Evolutionary conservation across 2,113 vertebrate species (phyloP), one percentile per base, ranked within the genome.

Genomic region (Ranitomeya variabilis): DNA sequence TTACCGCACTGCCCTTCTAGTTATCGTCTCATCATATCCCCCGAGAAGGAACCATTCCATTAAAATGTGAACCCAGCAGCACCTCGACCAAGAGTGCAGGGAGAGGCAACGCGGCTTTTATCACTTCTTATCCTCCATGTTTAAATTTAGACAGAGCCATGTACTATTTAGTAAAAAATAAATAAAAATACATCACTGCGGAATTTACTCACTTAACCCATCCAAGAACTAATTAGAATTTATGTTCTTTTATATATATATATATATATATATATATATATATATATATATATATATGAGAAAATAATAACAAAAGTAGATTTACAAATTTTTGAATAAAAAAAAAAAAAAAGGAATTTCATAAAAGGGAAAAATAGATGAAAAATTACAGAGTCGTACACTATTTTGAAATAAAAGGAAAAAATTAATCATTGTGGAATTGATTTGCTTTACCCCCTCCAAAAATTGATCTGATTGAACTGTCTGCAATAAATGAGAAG

Each of bases 21-120:
- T 83, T 77, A 83, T 71, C 57, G 69, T 83, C 80, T 88, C 26
- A 64, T 64, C 31, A 10, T 18, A 23, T 76, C 87, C 87, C 87
- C 60, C 14, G 87, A 83, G 87, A 83, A 83, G 78, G 45, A 66
- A 66, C 69, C 77, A 80, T 83, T 88, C 87, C 87, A 88, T 88
- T 88, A 88, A 88, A 74, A 83, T n/a, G 71, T 83, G 87, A 88
- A 83, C 87, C 59, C 37, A 64, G 67, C 83, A 77, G 57, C 87
- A 88, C 87, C 80, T 88, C 74, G 80, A 83, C 87, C 57, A 83
- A 45, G n/a, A 77, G 80, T 18, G n/a, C 37, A 51, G 83, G 78
- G 57, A 66, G 80, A 88, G 74, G 80, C 59, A 54, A 37, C 26
- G 60, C 16, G 23, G 80, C 87, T 88, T 88, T 88, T 83, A 88